Base-by-base conservation (phyloP, 2,797 vertebrate species). In the Sphenodon punctatus region DNA sequence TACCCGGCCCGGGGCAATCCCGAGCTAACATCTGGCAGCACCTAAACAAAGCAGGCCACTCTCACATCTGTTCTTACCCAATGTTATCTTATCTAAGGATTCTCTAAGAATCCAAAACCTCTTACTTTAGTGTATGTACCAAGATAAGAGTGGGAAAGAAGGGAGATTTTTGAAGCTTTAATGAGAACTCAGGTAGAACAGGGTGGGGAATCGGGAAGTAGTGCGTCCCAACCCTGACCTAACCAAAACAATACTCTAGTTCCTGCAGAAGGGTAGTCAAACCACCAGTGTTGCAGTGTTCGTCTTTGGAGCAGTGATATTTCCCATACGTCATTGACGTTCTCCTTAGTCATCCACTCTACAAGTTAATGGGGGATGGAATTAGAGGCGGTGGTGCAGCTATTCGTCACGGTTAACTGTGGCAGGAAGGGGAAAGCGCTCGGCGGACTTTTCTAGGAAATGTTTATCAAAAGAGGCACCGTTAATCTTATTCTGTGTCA, bases 141-240 rank as follows among this genome's bases (percentile, higher is more conserved):
- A 72, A 76, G 42, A 83, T 58, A 32, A 81, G 89, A 0, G 0
- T 77, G 67, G 14, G 71, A 51, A 25, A 51, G 17, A 27, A 30
- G 8, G 7, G 9, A 15, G 16, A n/a, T n/a, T n/a, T n/a, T n/a
- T n/a, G n/a, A n/a, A n/a, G n/a, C n/a, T n/a, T n/a, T n/a, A n/a
- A n/a, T n/a, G n/a, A n/a, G n/a, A n/a, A n/a, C n/a, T n/a, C n/a
- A n/a, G n/a, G n/a, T n/a, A 27, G 2, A 27, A 16, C n/a, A n/a
- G 15, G n/a, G 6, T 15, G n/a, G 14, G 15, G 10, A 51, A 49
- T 74, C 87, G 83, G 84, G 83, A 77, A 85, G 74, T 81, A 86
- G 81, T 75, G 82, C 82, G 87, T 81, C 86, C 89, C 93, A 75
- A 79, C 23, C 55, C 76, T 63, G 39, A 53, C 79, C 72, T 58